Evolutionary conservation across 2,113 vertebrate genomes (phyloP).

Genomic region (Istiophorus platypterus): DNA sequence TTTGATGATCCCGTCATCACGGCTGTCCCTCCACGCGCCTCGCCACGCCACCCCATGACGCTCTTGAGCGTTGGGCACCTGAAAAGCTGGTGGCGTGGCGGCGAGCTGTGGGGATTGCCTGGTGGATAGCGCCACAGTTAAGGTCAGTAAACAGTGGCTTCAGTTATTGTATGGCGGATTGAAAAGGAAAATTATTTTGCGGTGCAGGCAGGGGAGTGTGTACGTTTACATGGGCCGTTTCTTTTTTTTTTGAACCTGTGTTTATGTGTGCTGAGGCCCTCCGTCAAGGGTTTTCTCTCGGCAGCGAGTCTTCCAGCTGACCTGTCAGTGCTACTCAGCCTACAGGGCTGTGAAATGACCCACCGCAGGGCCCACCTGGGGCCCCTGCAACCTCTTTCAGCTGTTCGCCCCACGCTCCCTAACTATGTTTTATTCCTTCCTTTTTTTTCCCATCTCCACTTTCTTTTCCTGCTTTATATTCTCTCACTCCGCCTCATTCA

Average conservation of each 20-base stretch:
- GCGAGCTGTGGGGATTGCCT: no score
- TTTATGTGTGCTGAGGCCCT: conserved; percentile 29
- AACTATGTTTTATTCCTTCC: conserved; percentile 34
- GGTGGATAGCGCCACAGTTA: conserved; percentile 52
- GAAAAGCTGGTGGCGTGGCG: no score
- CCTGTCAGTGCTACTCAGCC: conserved; percentile 72
- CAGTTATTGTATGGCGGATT: conserved; percentile 70
- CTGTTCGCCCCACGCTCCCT: conserved; percentile 44
- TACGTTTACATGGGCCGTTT: conserved; percentile 21
- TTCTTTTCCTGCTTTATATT: conserved; percentile 37
- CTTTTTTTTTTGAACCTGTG: conserved; percentile 34
- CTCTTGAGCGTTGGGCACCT: conserved; percentile 10
- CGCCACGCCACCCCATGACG: conserved; percentile 6
- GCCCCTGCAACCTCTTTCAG: conserved; percentile 34
- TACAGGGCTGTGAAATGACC: conserved; percentile 72
- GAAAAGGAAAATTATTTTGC: conserved; percentile 78
- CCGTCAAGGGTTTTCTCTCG: conserved; percentile 58
- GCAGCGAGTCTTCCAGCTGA: conserved; percentile 75
- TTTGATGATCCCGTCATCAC: conserved; percentile 61
- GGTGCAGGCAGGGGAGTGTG: conserved; percentile 26
- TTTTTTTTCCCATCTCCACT: neutral
- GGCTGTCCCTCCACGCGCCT: conserved; percentile 37
- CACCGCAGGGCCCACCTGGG: conserved; percentile 61
- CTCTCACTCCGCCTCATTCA: conserved; percentile 37
- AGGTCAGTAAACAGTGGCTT: conserved; percentile 76